Evolutionary conservation across 2,113 vertebrate species (phyloP), one percentile per base, ranked within the genome.

Genomic region (Sander lucioperca): DNA sequence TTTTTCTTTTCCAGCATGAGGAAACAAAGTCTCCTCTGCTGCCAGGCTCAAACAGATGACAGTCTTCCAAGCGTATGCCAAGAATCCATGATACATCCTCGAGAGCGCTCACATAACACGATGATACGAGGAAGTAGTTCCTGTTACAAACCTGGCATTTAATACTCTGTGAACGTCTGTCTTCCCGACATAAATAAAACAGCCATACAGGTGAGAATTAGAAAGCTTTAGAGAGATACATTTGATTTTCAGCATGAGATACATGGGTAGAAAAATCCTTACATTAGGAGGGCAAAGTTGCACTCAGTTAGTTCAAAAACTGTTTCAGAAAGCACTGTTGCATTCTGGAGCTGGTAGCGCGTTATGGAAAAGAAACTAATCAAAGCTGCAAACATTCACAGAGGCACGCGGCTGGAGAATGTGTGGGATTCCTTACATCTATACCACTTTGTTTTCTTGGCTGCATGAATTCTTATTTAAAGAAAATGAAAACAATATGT

Each of bases 1-100:
- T 83, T 69, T 85, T 79, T 84, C 50, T 69, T 53, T 47, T 47
- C 27, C 77, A 70, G 59, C 36, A 10, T 1, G 43, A 87, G 66
- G 83, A 81, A 66, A 77, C 71, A 36, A 51, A 84, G 77, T 70
- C 83, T 88, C 83, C 77, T 87, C 85, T 63, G 58, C 75, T 84
- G 53, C 78, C 71, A 1, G 85, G 74, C 70, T 88, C 79, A 77
- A 84, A 83, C 48, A 70, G 84, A 89, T 70, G 76, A 85, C 78
- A 9, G 81, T 74, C 79, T 82, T 53, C 48, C 15, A 10, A 80
- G 82, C 69, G 75, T 62, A 77, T 47, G 76, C 76, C 57, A 73
- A 62, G 71, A 76, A 86, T 77, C 79, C 77, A 77, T 62, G 77
- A 88, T 82, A 59, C 77, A 54, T 72, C 74, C 79, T 75, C 19